Evolutionary conservation across 2,113 vertebrate species (phyloP), one percentile per base, ranked within the genome.

Genomic region (Glaucidium brasilianum): DNA sequence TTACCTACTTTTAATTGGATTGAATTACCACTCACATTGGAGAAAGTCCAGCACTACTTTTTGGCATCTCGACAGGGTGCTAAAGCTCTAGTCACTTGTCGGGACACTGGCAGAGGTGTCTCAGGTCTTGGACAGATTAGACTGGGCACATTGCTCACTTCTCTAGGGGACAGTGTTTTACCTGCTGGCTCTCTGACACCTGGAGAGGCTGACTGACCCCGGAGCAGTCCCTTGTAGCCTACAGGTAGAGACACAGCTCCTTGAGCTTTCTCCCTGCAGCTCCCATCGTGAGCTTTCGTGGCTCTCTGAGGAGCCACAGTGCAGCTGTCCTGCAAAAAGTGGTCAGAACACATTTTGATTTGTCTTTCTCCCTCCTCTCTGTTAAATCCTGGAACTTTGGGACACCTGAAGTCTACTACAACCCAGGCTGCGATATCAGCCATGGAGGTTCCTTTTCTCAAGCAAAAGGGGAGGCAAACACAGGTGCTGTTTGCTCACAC

Each of bases 1-100:
- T 92, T 80, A 80, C 63, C n/a, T 80, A 43, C 50, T 75, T 59
- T 60, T 94, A 80, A 85, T 49, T 88, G 79, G 45, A 75, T 55
- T 49, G 50, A 92, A 85, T 88, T 88, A 71, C 55, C 43, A 55
- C 62, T 80, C 25, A 12, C 26, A 59, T 50, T 92, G 93, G 73
- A 75, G 62, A 64, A 52, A 15, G 22, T 88, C 89, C 89, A 94
- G 55, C 56, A 58, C 37, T 80, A 69, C 67, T 37, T 64, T 55
- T 49, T 75, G 74, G 85, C 79, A 30, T 27, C 56, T 49, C 1
- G 12, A 47, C 62, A 85, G 62, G n/a, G 13, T 69, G 53, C 41
- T 69, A 32, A 79, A 69, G 21, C 50, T 75, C 21, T 22, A 56
- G 58, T 26, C 26, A 5, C 82, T 77, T 77, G 35, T 45, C 60